phyloP scores from a whole-genome alignment of 64 coral and sea anemone species.

The Montipora cactus region DNA sequence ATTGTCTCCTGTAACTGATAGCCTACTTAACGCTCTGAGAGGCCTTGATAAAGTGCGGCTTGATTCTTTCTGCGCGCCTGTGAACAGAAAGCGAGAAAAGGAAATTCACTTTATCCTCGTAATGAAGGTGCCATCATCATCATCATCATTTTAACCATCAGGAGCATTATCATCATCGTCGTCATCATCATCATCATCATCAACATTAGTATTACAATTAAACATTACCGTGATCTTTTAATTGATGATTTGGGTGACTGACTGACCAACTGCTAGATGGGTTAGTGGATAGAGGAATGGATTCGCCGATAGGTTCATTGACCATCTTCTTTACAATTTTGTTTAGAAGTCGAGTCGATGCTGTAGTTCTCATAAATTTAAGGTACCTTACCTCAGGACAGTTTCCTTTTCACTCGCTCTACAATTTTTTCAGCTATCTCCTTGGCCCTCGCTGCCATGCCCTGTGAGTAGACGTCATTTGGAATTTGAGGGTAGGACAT shows the following conservation, averaged over 20 bases:
- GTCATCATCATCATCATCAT: background rate
- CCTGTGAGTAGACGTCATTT: constrained; percentile 60
- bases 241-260: background rate
- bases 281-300: background rate
- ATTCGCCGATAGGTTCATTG: background rate
- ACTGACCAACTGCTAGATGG: background rate
- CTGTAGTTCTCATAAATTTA: background rate
- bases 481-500: constrained; percentile 59
- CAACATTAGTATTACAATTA: background rate
- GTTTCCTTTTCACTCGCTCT: constrained; percentile 17
- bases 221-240: background rate
- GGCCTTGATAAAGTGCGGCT: background rate
- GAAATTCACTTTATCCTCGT: background rate
- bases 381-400: background rate
- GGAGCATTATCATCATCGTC: background rate
- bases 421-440: constrained; percentile 51
- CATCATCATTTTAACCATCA: background rate
- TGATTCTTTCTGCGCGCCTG: background rate
- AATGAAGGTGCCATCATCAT: background rate
- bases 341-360: background rate
- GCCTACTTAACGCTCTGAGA: background rate
- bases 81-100: background rate
- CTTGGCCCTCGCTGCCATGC: constrained; percentile 35
- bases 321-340: background rate
- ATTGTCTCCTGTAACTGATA: background rate